Conservation (phyloP, 2,888 invertebrate species). For the Ormyrus pomaceus region DNA sequence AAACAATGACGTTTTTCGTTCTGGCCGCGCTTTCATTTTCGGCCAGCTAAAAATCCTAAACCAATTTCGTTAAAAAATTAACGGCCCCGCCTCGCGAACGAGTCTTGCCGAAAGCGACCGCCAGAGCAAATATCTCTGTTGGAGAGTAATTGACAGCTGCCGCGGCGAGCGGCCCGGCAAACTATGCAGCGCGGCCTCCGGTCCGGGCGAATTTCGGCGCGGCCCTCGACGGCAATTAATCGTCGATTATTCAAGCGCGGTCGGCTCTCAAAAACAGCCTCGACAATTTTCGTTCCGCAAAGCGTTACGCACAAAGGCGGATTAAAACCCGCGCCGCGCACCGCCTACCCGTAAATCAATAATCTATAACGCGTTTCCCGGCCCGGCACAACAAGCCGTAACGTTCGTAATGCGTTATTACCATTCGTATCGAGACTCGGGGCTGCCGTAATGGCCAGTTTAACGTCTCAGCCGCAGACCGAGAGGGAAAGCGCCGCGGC, state of each 20-base stretch:
- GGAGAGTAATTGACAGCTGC: neutral
- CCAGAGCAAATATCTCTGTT: too few relatives aligned
- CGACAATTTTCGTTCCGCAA: constrained; percentile 22
- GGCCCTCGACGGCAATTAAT: constrained; percentile 44
- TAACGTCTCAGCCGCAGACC: too few relatives aligned
- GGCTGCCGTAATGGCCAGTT: too few relatives aligned
- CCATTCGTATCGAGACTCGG: constrained; percentile 31
- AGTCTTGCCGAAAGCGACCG: too few relatives aligned
- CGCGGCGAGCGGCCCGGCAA: neutral
- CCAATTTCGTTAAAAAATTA: too few relatives aligned
- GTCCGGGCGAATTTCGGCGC: constrained; percentile 1
- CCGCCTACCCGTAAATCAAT: constrained; percentile 33
- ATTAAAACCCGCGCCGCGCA: constrained; percentile 24
- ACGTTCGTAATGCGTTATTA: constrained; percentile 38
- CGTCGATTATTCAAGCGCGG: constrained; percentile 51
- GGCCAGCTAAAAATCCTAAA: too few relatives aligned
- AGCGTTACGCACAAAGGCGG: constrained; percentile 9
- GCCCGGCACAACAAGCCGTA: neutral
- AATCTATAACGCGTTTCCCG: constrained; percentile 13
- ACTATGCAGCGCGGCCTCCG: neutral
- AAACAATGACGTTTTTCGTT: too few relatives aligned
- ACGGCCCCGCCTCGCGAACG: too few relatives aligned
- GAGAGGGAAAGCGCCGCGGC: too few relatives aligned
- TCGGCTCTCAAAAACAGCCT: constrained; percentile 32
- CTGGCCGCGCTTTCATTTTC: too few relatives aligned